phyloP scores from a whole-genome alignment of 2,888 invertebrate genomes.

The Reticulitermes lucifugus region DNA sequence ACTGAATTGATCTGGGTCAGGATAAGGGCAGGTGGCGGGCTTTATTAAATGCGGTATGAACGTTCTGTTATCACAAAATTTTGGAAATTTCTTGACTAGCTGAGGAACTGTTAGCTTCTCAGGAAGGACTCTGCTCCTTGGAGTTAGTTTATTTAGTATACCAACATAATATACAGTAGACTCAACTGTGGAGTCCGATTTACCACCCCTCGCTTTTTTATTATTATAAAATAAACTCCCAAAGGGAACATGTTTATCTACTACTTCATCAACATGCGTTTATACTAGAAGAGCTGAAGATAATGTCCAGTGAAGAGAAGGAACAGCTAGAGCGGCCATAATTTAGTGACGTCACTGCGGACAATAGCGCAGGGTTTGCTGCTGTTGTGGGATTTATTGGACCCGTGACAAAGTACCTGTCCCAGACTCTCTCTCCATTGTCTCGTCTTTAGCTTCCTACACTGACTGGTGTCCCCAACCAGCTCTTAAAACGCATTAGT shows the following conservation, averaged over 20 bases:
- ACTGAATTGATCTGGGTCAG: no score
- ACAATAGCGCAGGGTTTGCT: constrained; percentile 49
- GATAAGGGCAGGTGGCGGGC: no score
- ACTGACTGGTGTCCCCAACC: constrained; percentile 20
- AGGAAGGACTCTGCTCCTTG: no score
- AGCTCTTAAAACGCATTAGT: constrained; percentile 12
- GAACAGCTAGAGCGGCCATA: constrained; percentile 44
- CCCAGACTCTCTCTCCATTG: constrained; percentile 44
- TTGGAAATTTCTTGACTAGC: no score
- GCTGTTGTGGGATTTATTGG: constrained; percentile 53
- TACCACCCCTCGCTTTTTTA: neutral
- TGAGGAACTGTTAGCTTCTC: no score
- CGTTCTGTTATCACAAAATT: no score
- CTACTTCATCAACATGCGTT: constrained; percentile 35
- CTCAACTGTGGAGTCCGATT: neutral
- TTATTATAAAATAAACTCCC: constrained; percentile 26
- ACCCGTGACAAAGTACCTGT: constrained; percentile 53
- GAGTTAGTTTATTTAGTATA: no score
- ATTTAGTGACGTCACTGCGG: constrained; percentile 51
- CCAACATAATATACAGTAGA: no score
- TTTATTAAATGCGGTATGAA: no score
- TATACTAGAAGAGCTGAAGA: constrained; percentile 47
- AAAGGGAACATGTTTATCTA: constrained; percentile 40
- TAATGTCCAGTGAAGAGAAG: constrained; percentile 46
- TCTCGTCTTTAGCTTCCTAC: constrained; percentile 47